Evolutionary conservation across 2,888 invertebrate genomes (phyloP), one percentile per base, ranked within the genome.

Genomic region (Acleris holmiana): DNA sequence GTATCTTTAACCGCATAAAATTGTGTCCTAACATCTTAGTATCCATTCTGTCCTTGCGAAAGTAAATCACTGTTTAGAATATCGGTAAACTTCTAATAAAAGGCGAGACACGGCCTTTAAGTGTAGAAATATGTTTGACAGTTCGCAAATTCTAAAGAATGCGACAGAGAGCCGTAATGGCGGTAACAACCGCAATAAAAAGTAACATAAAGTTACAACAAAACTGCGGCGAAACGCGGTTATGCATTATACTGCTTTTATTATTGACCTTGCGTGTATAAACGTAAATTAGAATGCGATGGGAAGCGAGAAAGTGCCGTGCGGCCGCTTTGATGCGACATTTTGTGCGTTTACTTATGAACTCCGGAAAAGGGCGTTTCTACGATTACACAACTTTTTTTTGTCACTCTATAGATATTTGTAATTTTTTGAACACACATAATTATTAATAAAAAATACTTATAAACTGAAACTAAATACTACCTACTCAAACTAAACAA

Each of bases 251-350:
- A 65, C 57, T 41, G 44, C 63, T 64, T 67, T 71, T 73, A 71
- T 71, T 71, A 71, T 71, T 73, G 71, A 75, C 79, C 76, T 75
- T 76, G 74, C 74, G 78, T 74, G 55, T 23, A 44, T 55, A 55
- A 23, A 54, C 72, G 71, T 67, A 71, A 68, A 74, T 71, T 72
- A 56, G 51, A 70, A 72, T 72, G 69, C 61, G 71, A 72, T 71
- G 73, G 68, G 64, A 69, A 63, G 51, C 71, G 83, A 56, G 85
- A 86, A 85, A 85, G 84, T 82, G 77, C 74, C 76, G 74, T 67
- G 72, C 57, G 75, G 75, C 75, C 72, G 72, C 67, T 40, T 40
- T 19, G 19, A 7, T 55, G 23, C 54, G 40, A 23, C 44, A 55
- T 55, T 55, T 44, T 17, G 44, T 55, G 44, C 47, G 55, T 23